Percentiles rank a stretch among this genome's conserved stretches.
Evolutionary conservation across 2,888 invertebrate genomes (phyloP).

Genomic region (Eumacrocentrus americanus): DNA sequence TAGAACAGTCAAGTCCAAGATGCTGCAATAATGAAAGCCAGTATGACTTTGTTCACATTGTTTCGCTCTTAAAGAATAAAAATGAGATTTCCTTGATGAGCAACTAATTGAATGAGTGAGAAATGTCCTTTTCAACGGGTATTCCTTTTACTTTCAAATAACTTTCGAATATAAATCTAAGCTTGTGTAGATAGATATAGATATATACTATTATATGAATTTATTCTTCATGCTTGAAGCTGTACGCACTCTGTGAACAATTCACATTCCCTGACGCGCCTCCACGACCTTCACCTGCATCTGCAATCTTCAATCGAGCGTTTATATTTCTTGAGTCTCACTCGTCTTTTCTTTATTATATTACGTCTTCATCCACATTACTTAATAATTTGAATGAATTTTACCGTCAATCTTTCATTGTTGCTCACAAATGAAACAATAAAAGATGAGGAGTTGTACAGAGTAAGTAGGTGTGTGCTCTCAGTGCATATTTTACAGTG

Average conservation of each 20-base stretch:
- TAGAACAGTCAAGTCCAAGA: constrained; percentile 7
- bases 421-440: too few relatives aligned
- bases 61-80: neutral
- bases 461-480: neutral
- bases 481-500: neutral
- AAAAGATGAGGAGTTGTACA: neutral
- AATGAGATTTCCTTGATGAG: too few relatives aligned
- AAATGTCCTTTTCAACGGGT: too few relatives aligned
- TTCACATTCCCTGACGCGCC: constrained; percentile 20
- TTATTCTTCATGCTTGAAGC: neutral
- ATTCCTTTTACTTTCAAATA: neutral
- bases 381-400: too few relatives aligned
- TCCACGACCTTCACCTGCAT: constrained; percentile 25
- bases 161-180: constrained; percentile 1
- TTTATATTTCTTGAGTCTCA: neutral
- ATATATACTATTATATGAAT: neutral
- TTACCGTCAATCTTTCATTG: neutral
- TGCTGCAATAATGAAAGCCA: constrained; percentile 20
- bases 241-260: constrained; percentile 21
- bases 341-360: neutral
- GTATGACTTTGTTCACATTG: neutral
- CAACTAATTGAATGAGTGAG: too few relatives aligned
- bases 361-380: neutral
- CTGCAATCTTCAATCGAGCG: constrained; percentile 13
- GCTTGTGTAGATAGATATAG: neutral